Base-by-base conservation (phyloP, 2,113 vertebrate species). In the Sisor rabdophorus region DNA sequence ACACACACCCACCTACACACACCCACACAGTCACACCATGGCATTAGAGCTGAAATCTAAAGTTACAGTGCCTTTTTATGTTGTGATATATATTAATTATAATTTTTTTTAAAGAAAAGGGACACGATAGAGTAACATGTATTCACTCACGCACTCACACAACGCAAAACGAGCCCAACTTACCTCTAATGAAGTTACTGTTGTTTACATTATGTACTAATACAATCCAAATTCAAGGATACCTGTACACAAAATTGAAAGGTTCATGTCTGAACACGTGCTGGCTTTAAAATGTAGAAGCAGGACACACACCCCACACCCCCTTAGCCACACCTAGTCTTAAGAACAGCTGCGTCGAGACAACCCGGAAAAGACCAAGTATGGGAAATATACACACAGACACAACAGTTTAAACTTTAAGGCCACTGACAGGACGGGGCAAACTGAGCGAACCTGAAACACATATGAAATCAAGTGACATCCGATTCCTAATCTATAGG, bases 321-420 rank as follows among this genome's bases (percentile, higher is more conserved):
- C 67, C 77, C 52, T 50, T 68, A 55, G 61, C 28, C 81, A 69
- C 77, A 76, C 77, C 81, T 30, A 56, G 48, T 22, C 40, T 52
- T 44, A 81, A 44, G 28, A 74, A 61, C 30, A 28, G 24, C 55
- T 26, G 56, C 67, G 60, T n/a, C 71, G 19, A 69, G 40, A 67
- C 24, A 60, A 68, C 20, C 72, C 76, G 44, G 22, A 9, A 3
- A 47, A 11, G 52, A 17, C 22, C 26, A 44, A 36, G 56, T 26
- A 67, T 24, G 44, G 22, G 40, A 9, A 44, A 44, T 8, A 44
- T 44, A 44, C n/a, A n/a, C n/a, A n/a, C n/a, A n/a, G n/a, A n/a
- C n/a, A n/a, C n/a, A n/a, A n/a, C n/a, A n/a, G n/a, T n/a, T n/a
- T n/a, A n/a, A n/a, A n/a, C n/a, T n/a, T n/a, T n/a, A n/a, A n/a